Base-by-base conservation (phyloP, 2,113 vertebrate genomes). In the Labrus mixtus region DNA sequence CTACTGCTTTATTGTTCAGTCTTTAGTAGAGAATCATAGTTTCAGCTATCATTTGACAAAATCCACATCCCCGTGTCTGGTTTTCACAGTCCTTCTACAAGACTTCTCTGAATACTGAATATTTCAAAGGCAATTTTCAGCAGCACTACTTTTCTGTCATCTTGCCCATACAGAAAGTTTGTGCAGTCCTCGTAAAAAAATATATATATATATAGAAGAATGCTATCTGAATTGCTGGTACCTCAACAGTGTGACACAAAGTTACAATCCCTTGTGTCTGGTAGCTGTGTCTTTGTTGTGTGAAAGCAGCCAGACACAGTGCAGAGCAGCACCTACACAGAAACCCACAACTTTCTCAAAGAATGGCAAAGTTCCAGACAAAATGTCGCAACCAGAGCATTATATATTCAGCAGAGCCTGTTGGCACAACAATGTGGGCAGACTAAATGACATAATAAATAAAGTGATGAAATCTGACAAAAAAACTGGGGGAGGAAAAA, bases 131-230 rank as follows among this genome's bases (percentile, higher is more conserved):
- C 6, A 8, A 3, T 36, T 25, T 41, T 51, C 33, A 51, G 22
- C 37, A 43, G 20, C 15, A 12, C 10, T 33, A 5, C 10, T 58
- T 53, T 54, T 23, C 11, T 61, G 22, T 62, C 43, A 43, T 58
- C 22, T 16, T 51, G 11, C 20, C 3, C 25, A 16, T 12, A 6
- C 12, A 39, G 19, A 56, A 36, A 8, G 19, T 45, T 29, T 25
- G 23, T 73, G 48, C 48, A 55, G 50, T 56, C 19, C 51, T 45
- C 23, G 36, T 54, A 20, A 71, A 61, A 33, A 33, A 8, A 19
- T 19, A 37, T 45, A 55, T 9, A 33, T 2, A 19, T 19, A 37
- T 45, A 55, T 9, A 37, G 41, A 12, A 36, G 15, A 19, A 57
- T 57, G 3, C 20, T 48, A 1, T 58, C 29, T 66, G 61, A 65